Evolutionary conservation across 1,140 invertebrate species (phyloP).

Genomic region (Drosophila tropicalis): DNA sequence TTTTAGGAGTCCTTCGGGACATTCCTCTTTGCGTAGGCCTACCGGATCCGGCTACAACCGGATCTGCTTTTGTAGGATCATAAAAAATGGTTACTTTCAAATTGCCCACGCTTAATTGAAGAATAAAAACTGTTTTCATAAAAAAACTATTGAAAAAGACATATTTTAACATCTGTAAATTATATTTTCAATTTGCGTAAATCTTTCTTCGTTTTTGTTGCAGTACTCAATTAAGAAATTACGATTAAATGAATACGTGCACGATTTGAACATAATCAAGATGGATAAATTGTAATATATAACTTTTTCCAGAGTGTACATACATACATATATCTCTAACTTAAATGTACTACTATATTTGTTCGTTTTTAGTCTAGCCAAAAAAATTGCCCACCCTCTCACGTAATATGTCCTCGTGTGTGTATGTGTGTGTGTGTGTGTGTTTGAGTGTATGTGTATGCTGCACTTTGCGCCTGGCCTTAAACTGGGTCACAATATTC

Average conservation of each 20-base stretch:
- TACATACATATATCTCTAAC: background rate
- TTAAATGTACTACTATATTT: background rate
- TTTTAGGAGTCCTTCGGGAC: too few relatives aligned
- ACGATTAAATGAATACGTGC: constrained; percentile 5
- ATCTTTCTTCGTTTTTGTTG: background rate
- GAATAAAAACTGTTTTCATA: too few relatives aligned
- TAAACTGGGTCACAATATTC: constrained; percentile 74
- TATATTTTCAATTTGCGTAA: background rate
- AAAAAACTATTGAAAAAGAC: too few relatives aligned
- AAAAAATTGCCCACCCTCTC: constrained; percentile 53
- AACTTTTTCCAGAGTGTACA: background rate
- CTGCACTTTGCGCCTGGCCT: constrained; percentile 61
- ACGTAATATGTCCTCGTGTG: constrained; percentile 49
- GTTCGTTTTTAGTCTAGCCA: constrained; percentile 48
- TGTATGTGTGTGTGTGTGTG: constrained; percentile 21
- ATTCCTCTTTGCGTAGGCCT: too few relatives aligned
- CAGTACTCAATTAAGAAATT: background rate
- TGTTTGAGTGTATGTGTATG: constrained; percentile 13
- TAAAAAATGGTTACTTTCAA: too few relatives aligned
- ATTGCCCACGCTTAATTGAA: too few relatives aligned
- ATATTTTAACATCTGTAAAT: too few relatives aligned
- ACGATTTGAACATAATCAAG: background rate
- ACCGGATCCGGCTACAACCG: too few relatives aligned
- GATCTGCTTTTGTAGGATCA: too few relatives aligned
- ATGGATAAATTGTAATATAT: background rate